These are phyloP conservation scores for Novumbra hubbsi DNA, from an alignment of 2,797 vertebrate genomes.

Conservation along the genomic window DNA sequence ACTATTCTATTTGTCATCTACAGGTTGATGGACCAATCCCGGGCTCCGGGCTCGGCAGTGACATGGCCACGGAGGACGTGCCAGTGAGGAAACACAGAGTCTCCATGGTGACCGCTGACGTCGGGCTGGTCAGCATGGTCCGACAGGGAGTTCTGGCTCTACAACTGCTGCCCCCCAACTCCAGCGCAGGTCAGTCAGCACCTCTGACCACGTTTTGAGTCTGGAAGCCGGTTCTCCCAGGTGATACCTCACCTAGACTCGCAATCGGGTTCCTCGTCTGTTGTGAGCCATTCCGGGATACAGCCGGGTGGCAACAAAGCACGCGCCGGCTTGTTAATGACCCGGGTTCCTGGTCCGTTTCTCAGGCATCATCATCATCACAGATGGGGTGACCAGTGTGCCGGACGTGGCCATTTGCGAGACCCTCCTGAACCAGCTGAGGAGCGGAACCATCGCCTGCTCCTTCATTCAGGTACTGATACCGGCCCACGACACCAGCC, in stretches of 20 bases:
- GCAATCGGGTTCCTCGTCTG: not conserved
- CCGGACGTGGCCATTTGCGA: conserved; percentile 95
- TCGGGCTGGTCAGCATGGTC: conserved; percentile 96
- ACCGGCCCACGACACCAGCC: not conserved
- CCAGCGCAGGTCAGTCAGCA: conserved; percentile 84
- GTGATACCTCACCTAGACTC: too few species aligned
- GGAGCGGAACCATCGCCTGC: conserved; percentile 92
- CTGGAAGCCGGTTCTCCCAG: too few species aligned
- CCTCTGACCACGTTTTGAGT: too few species aligned
- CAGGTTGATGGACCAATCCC: conserved; percentile 71
- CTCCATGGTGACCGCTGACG: conserved; percentile 92
- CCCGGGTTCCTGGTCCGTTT: not conserved
- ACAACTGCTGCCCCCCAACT: conserved; percentile 93
- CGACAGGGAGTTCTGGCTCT: conserved; percentile 94
- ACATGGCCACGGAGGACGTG: conserved; percentile 63
- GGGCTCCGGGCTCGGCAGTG: conserved; percentile 61
- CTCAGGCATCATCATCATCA: conserved; percentile 97
- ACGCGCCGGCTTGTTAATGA: too few species aligned
- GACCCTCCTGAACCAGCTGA: conserved; percentile 92
- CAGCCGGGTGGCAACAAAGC: too few species aligned
- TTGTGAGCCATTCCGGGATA: not conserved
- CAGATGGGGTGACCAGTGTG: conserved; percentile 96
- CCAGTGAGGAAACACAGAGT: conserved; percentile 77
- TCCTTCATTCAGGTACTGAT: conserved; percentile 91
- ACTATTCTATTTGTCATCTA: not conserved